Conservation (phyloP, 2,113 vertebrate genomes). For the Dolichallabes microphthalmus region DNA sequence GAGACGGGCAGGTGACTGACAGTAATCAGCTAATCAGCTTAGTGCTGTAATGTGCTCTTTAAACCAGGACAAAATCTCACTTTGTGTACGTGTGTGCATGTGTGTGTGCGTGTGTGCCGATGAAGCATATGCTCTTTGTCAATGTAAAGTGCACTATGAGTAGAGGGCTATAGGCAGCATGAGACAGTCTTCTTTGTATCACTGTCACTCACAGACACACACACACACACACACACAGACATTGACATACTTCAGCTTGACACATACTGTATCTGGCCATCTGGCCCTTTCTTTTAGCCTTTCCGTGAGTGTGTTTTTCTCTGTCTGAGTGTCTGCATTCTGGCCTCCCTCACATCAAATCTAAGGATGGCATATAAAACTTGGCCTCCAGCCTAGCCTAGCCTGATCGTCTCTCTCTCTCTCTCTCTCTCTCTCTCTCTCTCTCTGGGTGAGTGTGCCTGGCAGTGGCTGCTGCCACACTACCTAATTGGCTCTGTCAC, state of each 20-base stretch:
- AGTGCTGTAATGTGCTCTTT: constrained; percentile 41
- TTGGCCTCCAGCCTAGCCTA: constrained; percentile 60
- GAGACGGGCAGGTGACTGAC: constrained; percentile 57
- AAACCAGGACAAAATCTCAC: constrained; percentile 48
- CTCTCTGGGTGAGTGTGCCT: constrained; percentile 48
- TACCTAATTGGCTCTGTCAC: constrained; percentile 61
- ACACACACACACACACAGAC: constrained; percentile 69
- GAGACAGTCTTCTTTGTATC: constrained; percentile 63
- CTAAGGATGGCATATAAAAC: constrained; percentile 62
- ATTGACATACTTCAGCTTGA: constrained; percentile 70
- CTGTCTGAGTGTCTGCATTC: constrained; percentile 49
- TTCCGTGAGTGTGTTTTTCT: constrained; percentile 52
- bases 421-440: constrained; percentile 3
- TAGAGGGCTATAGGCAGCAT: constrained; percentile 44
- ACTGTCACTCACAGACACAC: constrained; percentile 70
- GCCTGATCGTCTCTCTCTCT: constrained; percentile 11
- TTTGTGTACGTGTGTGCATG: constrained; percentile 8
- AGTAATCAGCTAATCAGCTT: constrained; percentile 60
- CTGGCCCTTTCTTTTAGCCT: constrained; percentile 67
- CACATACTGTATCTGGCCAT: constrained; percentile 65
- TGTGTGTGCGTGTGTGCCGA: constrained; percentile 6
- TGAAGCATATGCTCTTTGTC: constrained; percentile 41
- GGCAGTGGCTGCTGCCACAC: constrained; percentile 54
- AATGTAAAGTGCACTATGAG: constrained; percentile 43
- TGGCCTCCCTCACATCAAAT: constrained; percentile 68